Evolutionary conservation across 1,140 invertebrate species (phyloP).

Genomic region (Pachypsylla venusta): DNA sequence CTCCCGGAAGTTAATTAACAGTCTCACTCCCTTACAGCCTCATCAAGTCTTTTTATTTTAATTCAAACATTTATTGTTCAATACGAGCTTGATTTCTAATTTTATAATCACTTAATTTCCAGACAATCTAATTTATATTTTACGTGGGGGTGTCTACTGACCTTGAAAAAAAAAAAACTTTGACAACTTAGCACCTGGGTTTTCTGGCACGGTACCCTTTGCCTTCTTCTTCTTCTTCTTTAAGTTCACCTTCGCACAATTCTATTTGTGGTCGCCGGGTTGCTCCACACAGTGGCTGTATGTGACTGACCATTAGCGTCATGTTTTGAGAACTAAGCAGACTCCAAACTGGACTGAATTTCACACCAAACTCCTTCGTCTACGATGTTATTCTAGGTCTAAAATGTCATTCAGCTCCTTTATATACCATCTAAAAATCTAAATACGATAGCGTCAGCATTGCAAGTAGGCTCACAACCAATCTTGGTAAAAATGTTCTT

Average conservation of each 20-base stretch:
- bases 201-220: neutral
- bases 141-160: neutral
- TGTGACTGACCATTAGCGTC: no score
- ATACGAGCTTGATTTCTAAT: neutral
- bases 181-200: no score
- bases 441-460: no score
- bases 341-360: no score
- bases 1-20: constrained; percentile 6
- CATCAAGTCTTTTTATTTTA: neutral
- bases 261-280: neutral
- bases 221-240: neutral
- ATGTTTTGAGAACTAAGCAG: no score
- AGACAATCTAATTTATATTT: constrained; percentile 4
- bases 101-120: constrained; percentile 7
- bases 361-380: no score
- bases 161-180: neutral
- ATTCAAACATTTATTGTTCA: neutral
- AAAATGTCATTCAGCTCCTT: no score
- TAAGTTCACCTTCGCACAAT: neutral
- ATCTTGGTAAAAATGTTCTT: no score
- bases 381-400: no score
- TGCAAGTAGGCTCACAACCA: no score
- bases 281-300: no score
- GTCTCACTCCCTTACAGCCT: neutral
- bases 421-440: no score